These are phyloP conservation scores for Phrynocephalus forsythii DNA, from an alignment of 2,797 vertebrate genomes.

Conservation along the genomic window DNA sequence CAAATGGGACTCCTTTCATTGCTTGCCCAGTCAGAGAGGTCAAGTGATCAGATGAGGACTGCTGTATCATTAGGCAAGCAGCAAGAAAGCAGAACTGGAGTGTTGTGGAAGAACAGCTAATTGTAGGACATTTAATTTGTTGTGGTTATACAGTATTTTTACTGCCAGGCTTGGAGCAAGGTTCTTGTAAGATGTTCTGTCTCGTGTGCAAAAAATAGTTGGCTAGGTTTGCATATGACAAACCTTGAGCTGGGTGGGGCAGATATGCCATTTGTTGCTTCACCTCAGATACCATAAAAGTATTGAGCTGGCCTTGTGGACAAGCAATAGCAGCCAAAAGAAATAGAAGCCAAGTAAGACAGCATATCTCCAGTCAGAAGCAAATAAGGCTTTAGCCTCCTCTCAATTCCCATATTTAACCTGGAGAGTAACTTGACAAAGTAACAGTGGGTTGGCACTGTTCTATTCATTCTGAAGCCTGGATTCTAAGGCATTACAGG, in stretches of 20 bases:
- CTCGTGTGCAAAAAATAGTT: neutral
- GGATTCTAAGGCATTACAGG: conserved; percentile 15
- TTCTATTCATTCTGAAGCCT: conserved; percentile 21
- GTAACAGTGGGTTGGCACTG: neutral
- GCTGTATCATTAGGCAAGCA: neutral
- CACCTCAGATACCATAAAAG: neutral
- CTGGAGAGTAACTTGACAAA: conserved; percentile 15
- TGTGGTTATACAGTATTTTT: neutral
- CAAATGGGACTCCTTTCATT: neutral
- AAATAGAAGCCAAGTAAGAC: neutral
- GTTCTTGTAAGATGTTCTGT: neutral
- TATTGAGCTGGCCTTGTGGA: neutral
- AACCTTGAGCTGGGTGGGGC: neutral
- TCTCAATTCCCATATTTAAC: neutral
- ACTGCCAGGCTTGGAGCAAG: neutral
- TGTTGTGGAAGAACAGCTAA: neutral
- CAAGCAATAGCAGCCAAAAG: neutral
- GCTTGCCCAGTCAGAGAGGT: neutral
- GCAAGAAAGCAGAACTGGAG: neutral
- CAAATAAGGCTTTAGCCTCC: neutral
- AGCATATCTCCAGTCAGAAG: neutral
- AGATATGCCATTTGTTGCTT: neutral
- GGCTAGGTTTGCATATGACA: neutral
- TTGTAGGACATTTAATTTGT: neutral
- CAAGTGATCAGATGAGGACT: neutral